Evolutionary conservation across 2,888 invertebrate genomes (phyloP), one percentile per base, ranked within the genome.

Genomic region (Acholoe squamosa): DNA sequence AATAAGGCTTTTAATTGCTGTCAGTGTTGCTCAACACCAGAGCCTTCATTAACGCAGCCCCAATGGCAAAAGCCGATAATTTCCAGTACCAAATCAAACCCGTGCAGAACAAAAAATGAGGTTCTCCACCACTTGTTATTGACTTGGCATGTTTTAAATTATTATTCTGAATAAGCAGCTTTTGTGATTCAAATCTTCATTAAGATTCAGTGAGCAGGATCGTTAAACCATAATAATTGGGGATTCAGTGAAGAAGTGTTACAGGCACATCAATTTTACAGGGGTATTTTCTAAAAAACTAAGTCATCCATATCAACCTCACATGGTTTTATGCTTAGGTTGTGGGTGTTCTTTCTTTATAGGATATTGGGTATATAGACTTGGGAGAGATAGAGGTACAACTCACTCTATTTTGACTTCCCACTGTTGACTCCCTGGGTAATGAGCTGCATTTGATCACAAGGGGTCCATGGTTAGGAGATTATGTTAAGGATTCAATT

Each of bases 121-220:
- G 61, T 61, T 61, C n/a, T 61, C n/a, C 61, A 61, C n/a, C 22
- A 61, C 19, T 61, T 61, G n/a, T 61, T 61, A 61, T 61, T n/a
- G 61, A 61, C 19, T 61, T 61, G 19, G 19, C 61, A 61, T 14
- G 61, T 12, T 61, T 61, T 61, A n/a, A 61, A 61, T 61, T 7
- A 61, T 61, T 61, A 61, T 61, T 61, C 14, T 3, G 61, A 61
- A 61, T 61, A 61, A 61, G 61, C 61, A n/a, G 61, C 61, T 61
- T 61, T 61, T 3, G 22, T 14, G 61, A 61, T 61, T 61, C 19
- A 61, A 43, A 61, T 61, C 61, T 61, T 61, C 61, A 14, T 61
- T 61, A 61, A 61, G 19, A 61, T 61, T 61, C 61, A 61, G n/a
- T 19, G 61, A 61, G 61, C 61, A 61, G 61, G n/a, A 12, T 61